phyloP scores from a whole-genome alignment of 2,888 invertebrate species.

The Hetaerina titia region DNA sequence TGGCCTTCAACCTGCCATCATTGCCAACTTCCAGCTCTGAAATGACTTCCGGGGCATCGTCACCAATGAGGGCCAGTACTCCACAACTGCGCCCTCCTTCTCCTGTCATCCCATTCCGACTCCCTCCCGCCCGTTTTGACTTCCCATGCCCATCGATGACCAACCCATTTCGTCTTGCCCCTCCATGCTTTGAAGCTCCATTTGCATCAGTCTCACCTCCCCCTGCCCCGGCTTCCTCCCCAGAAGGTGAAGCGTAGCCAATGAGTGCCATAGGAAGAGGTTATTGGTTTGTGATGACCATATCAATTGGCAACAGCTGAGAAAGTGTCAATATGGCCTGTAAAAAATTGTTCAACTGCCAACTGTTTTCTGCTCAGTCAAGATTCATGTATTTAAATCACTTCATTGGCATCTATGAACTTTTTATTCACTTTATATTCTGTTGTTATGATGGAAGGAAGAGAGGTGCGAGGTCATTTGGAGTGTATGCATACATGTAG shows the following conservation, averaged over 20 bases:
- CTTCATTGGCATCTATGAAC: conserved; percentile 44
- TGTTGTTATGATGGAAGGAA: neutral
- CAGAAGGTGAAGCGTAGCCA: conserved; percentile 50
- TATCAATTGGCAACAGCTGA: conserved; percentile 32
- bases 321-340: conserved; percentile 29
- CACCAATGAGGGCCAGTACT: conserved; percentile 27
- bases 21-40: neutral
- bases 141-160: conserved; percentile 40
- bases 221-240: conserved; percentile 30
- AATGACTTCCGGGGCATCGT: conserved; percentile 7
- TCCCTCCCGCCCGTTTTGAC: conserved; percentile 51
- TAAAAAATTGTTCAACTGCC: conserved; percentile 45
- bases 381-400: conserved; percentile 10
- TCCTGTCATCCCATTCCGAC: conserved; percentile 36
- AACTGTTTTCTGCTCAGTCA: conserved; percentile 52
- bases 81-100: conserved; percentile 47
- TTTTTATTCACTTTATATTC: neutral
- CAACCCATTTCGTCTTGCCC: conserved; percentile 46
- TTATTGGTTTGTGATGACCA: conserved; percentile 23
- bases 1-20: neutral
- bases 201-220: conserved; percentile 34
- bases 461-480: neutral
- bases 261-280: neutral
- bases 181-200: conserved; percentile 55
- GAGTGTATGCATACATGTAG: neutral